phyloP scores from a whole-genome alignment of 2,797 vertebrate genomes.

The Eulemur albifrons region DNA sequence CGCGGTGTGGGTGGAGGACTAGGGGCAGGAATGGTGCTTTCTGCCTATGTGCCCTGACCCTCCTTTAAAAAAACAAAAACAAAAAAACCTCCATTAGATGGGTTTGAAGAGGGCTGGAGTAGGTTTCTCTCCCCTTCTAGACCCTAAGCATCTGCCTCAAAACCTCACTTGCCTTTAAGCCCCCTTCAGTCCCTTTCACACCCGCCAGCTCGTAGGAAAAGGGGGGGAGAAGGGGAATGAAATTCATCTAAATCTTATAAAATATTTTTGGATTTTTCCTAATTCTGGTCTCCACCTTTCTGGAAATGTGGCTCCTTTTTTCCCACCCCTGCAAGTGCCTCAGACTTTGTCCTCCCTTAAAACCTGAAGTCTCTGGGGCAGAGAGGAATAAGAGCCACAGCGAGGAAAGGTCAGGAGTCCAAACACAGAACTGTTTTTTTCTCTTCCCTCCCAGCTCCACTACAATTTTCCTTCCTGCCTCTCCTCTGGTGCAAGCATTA shows the following conservation, averaged over 20 bases:
- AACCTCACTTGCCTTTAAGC: neutral
- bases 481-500: conserved; percentile 45
- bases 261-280: neutral
- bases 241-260: neutral
- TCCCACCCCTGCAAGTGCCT: neutral
- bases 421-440: neutral
- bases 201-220: neutral
- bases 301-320: neutral
- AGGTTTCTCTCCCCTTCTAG: neutral
- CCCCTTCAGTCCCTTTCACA: neutral
- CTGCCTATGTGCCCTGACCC: neutral
- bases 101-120: neutral
- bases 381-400: neutral
- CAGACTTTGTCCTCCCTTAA: neutral
- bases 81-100: neutral
- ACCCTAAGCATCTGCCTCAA: neutral
- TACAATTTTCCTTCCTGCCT: neutral
- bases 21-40: neutral
- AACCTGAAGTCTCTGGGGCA: neutral
- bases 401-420: neutral
- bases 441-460: neutral
- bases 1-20: neutral
- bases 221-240: neutral
- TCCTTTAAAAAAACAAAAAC: neutral
- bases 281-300: neutral